Evolutionary conservation across 2,888 invertebrate species (phyloP), one percentile per base, ranked within the genome.

Genomic region (Agrotis puta): DNA sequence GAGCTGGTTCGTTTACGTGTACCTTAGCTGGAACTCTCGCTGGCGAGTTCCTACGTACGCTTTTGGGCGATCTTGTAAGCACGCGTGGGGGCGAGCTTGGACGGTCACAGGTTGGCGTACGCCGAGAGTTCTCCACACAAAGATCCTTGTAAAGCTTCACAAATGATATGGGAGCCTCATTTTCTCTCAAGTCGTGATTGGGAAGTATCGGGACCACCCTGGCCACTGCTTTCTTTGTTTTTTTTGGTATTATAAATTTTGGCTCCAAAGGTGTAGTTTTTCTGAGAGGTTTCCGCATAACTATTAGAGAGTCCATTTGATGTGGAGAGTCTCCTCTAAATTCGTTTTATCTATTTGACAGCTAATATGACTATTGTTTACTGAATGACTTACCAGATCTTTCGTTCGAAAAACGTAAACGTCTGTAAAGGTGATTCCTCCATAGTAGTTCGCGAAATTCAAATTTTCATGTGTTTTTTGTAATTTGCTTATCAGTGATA

Each of bases 231-330:
- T 64, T 79, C 51, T 54, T 70, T 1, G 58, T 20, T 43, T 70
- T 79, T 33, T 48, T 71, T 7, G 58, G 57, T 39, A 47, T 64
- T 43, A 22, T 50, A 9, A 62, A 63, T 54, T 50, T 72, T 7
- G 61, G 51, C 11, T 20, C 56, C 18, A 64, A 20, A 13, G 45
- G 62, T 13, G 51, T 18, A 14, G 51, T 22, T 9, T 58, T 74
- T 58, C 71, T 70, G 13, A 83, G 48, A 22, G 81, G 81, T 79
- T 73, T 85, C 9, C 79, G 74, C 43, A 85, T 2, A 50, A 84
- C 82, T 51, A 88, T 74, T 18, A 89, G 70, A 0, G 85, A 79
- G 61, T 89, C 88, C 88, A 89, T 89, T 66, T 18, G 54, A 13
- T 18, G 53, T 47, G 13, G n/a, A 63, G 43, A 43, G n/a, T 20